Evolutionary conservation across 1,140 invertebrate genomes (phyloP), one percentile per base, ranked within the genome.

Genomic region (Cyphomyrmex costatus): DNA sequence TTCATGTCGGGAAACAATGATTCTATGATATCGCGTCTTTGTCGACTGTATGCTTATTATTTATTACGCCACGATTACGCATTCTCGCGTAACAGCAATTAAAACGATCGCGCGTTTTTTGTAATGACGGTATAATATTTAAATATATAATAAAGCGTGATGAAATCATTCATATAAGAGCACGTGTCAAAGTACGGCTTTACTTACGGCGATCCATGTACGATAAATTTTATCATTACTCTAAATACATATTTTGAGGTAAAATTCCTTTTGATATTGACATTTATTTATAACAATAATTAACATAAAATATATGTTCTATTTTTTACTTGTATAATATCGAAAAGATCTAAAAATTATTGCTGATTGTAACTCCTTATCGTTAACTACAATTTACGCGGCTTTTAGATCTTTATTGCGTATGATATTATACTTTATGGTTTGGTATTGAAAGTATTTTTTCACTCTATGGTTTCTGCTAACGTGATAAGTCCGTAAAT

Each of bases 391-490:
- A 36, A 60, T 36, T 58, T 61, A 77, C 33, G 30, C 14, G 19
- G 4, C 24, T 77, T 42, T 61, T 1, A 76, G 30, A 76, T 16
- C 30, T 60, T 61, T 58, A 61, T 61, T 42, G 8, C 56, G 8
- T n/a, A 56, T 36, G n/a, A 74, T 58, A 56, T 8, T 2, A 42
- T 36, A 58, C 53, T 76, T 76, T 76, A 77, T 76, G 33, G 12
- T 14, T 12, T 16, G 21, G 16, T 77, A 61, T 77, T 21, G 16
- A 24, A 33, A 56, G 12, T 58, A 77, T 77, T 60, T 77, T 66
- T 61, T 61, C 56, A 7, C 16, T 42, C n/a, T 60, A 61, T 42
- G 53, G 16, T 61, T 30, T 77, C 21, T 42, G 33, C 53, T 60
- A 60, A 58, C 7, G 33, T 60, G 14, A 60, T 60, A 76, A 77